Conservation (phyloP, 2,888 invertebrate species). For the Eumacrocentrus americanus region DNA sequence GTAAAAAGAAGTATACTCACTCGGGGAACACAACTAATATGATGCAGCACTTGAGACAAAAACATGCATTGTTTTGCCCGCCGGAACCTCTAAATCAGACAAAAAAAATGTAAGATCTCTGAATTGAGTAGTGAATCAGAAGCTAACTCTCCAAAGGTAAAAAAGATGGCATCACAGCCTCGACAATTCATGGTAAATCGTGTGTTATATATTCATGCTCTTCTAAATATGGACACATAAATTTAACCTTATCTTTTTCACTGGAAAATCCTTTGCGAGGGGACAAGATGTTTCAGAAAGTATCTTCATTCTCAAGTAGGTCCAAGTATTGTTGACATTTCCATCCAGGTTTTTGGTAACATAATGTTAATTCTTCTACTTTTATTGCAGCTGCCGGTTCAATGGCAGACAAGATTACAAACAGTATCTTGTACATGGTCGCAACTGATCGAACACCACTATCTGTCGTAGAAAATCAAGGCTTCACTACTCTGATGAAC, state of each 20-base stretch:
- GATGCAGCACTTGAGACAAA: constrained; percentile 19
- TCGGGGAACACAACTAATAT: constrained; percentile 28
- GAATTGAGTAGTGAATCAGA: not conserved
- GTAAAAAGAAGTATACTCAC: constrained; percentile 20
- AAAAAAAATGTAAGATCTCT: not conserved
- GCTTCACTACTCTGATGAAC: not conserved
- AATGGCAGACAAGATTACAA: constrained; percentile 29
- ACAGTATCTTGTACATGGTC: constrained; percentile 36
- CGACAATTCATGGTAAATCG: no score
- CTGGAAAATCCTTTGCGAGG: no score
- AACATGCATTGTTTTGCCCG: constrained; percentile 16
- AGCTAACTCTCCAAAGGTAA: no score
- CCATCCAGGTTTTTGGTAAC: no score
- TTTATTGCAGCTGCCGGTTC: constrained; percentile 30
- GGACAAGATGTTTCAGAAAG: no score
- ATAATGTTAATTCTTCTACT: no score
- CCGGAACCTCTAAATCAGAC: not conserved
- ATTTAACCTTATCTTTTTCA: no score
- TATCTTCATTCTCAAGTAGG: no score
- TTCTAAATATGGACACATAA: no score
- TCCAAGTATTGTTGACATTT: no score
- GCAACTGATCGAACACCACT: constrained; percentile 32
- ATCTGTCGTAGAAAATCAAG: not conserved
- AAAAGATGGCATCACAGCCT: no score
- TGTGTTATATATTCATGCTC: no score